These are phyloP conservation scores for Pheosia gnoma DNA, from an alignment of 2,888 invertebrate species.

Conservation along the genomic window DNA sequence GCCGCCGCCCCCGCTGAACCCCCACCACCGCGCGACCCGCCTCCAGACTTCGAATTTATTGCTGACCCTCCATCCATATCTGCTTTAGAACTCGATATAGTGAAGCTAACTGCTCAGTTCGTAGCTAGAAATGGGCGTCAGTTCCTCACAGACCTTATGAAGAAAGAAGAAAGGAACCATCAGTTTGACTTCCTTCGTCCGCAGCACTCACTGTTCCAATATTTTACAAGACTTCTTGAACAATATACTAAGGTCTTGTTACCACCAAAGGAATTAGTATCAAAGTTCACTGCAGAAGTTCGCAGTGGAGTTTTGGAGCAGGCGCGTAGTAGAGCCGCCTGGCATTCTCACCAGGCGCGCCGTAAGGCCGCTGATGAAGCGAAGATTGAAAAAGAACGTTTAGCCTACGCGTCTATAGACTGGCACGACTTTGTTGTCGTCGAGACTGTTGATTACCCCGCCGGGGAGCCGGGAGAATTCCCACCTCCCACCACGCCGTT, in stretches of 20 bases:
- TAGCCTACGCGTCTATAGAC: slow-evolving; percentile 98
- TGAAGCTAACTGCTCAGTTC: slow-evolving; percentile 99
- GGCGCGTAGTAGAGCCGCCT: slow-evolving; percentile 97
- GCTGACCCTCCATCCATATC: slow-evolving; percentile 99
- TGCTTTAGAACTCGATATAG: slow-evolving; percentile 98
- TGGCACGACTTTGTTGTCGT: slow-evolving; percentile 99
- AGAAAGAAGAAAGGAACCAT: slow-evolving; percentile 98
- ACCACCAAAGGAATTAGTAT: slow-evolving; percentile 95
- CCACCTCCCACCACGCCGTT: slow-evolving; percentile 98
- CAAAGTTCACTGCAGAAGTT: slow-evolving; percentile 91
- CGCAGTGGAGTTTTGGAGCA: slow-evolving; percentile 90
- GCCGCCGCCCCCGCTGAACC: slow-evolving; percentile 94
- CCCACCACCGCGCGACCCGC: slow-evolving; percentile 95
- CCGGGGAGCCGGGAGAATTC: slow-evolving; percentile 97
- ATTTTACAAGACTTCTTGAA: slow-evolving; percentile 98
- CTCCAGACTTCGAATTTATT: slow-evolving; percentile 95
- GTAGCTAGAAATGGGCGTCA: slow-evolving; percentile 99
- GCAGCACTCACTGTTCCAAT: slow-evolving; percentile 98
- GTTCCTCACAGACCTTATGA: slow-evolving; percentile 99
- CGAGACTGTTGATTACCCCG: slow-evolving; percentile 99
- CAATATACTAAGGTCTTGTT: slow-evolving; percentile 99
- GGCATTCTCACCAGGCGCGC: slow-evolving; percentile 97
- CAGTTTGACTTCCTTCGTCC: slow-evolving; percentile 99
- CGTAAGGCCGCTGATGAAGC: slow-evolving; percentile 97
- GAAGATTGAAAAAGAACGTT: slow-evolving; percentile 96